These are phyloP conservation scores for Syngnathus acus DNA, from an alignment of 2,797 vertebrate species.

Conservation along the genomic window DNA sequence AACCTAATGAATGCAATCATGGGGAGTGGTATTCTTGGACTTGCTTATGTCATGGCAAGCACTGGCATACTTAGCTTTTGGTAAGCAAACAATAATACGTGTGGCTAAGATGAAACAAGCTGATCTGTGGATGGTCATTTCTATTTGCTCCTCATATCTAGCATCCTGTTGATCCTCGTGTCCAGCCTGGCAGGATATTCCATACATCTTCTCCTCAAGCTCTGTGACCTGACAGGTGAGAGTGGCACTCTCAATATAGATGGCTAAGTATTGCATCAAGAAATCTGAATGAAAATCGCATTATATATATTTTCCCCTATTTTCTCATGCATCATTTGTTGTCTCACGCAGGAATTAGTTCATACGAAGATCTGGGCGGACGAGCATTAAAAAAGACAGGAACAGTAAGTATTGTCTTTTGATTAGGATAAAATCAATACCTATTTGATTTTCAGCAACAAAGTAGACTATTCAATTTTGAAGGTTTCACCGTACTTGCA, in stretches of 20 bases:
- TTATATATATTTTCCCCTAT: slow-evolving; percentile 1
- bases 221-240: slow-evolving; percentile 92
- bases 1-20: slow-evolving; percentile 95
- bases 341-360: slow-evolving; percentile 74
- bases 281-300: neutral
- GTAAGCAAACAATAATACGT: slow-evolving; percentile 59
- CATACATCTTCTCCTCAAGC: slow-evolving; percentile 84
- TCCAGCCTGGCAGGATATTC: slow-evolving; percentile 83
- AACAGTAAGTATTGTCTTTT: slow-evolving; percentile 68
- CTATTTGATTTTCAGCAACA: neutral
- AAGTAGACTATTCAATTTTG: neutral
- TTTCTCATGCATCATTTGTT: slow-evolving; percentile 6
- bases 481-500: neutral
- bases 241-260: slow-evolving; percentile 9
- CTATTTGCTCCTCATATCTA: slow-evolving; percentile 34
- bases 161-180: slow-evolving; percentile 81
- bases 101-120: neutral
- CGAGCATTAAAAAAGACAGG: slow-evolving; percentile 81
- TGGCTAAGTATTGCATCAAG: neutral
- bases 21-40: slow-evolving; percentile 90
- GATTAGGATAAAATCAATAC: neutral
- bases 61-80: slow-evolving; percentile 87
- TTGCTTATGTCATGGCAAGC: slow-evolving; percentile 87
- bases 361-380: slow-evolving; percentile 86
- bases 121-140: neutral